phyloP scores from a whole-genome alignment of 2,113 vertebrate species.

The Thalassoma bifasciatum region DNA sequence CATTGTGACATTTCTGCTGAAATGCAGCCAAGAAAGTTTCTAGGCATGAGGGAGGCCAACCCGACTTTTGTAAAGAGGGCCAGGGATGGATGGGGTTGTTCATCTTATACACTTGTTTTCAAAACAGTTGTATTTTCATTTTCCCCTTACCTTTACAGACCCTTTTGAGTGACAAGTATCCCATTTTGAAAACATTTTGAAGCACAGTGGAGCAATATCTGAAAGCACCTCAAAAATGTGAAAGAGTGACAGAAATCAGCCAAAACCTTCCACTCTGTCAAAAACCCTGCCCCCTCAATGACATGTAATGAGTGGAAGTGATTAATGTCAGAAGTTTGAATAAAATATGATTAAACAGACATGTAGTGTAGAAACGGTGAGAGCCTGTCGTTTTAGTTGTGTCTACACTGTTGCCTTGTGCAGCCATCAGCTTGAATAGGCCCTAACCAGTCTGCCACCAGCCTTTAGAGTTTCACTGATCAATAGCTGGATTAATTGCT shows the following conservation, averaged over 20 bases:
- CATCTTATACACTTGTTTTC: too few species aligned
- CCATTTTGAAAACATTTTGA: too few species aligned
- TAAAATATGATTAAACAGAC: constrained; percentile 1
- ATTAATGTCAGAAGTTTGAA: background rate
- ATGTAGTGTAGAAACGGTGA: background rate
- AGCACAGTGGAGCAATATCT: constrained; percentile 49
- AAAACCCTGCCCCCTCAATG: constrained; percentile 16
- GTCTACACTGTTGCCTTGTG: constrained; percentile 16
- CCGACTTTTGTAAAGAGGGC: too few species aligned
- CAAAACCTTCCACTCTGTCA: constrained; percentile 31
- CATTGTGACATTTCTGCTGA: too few species aligned
- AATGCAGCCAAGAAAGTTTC: too few species aligned
- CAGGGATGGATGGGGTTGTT: too few species aligned
- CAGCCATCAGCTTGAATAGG: constrained; percentile 52
- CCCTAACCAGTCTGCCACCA: constrained; percentile 53
- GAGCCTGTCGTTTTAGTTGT: constrained; percentile 15
- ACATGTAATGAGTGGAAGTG: background rate
- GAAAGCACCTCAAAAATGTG: constrained; percentile 49
- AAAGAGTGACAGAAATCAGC: constrained; percentile 59
- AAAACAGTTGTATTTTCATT: too few species aligned
- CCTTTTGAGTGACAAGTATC: too few species aligned
- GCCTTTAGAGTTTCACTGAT: constrained; percentile 78
- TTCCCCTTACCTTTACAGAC: too few species aligned
- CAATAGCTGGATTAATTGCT: constrained; percentile 86
- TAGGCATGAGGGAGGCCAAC: too few species aligned